Evolutionary conservation across 2,888 invertebrate genomes (phyloP).

Genomic region (Linnaemya vulpina): DNA sequence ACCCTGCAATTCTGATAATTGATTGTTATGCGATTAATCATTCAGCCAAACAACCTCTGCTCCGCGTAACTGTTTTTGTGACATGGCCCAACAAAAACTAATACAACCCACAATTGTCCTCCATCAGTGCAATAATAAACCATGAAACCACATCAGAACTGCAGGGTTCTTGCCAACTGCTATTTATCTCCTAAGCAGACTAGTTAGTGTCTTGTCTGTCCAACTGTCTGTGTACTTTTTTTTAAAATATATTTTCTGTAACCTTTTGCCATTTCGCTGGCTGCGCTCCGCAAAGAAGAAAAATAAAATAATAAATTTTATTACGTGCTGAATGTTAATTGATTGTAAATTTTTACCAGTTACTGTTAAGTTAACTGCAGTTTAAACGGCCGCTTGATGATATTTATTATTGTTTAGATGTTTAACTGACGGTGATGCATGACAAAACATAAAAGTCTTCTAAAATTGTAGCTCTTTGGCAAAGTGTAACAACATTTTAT

Average conservation of each 20-base stretch:
- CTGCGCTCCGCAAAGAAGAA: background rate
- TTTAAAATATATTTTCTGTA: too few relatives aligned
- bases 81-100: background rate
- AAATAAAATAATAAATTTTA: conserved; percentile 53
- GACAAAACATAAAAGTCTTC: conserved; percentile 32
- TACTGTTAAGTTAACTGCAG: conserved; percentile 47
- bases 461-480: background rate
- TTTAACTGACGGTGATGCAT: conserved; percentile 23
- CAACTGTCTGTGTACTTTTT: background rate
- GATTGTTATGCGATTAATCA: background rate
- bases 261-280: background rate
- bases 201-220: background rate
- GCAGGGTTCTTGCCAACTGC: background rate
- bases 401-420: conserved; percentile 30
- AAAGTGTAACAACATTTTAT: conserved; percentile 2
- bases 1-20: background rate
- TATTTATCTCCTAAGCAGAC: conserved; percentile 1
- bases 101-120: background rate
- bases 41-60: background rate
- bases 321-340: conserved; percentile 67
- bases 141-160: background rate
- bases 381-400: conserved; percentile 28
- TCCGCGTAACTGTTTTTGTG: background rate
- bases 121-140: background rate
- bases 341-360: conserved; percentile 48